Conservation (phyloP, 2,113 vertebrate genomes). For the Calypte anna region DNA sequence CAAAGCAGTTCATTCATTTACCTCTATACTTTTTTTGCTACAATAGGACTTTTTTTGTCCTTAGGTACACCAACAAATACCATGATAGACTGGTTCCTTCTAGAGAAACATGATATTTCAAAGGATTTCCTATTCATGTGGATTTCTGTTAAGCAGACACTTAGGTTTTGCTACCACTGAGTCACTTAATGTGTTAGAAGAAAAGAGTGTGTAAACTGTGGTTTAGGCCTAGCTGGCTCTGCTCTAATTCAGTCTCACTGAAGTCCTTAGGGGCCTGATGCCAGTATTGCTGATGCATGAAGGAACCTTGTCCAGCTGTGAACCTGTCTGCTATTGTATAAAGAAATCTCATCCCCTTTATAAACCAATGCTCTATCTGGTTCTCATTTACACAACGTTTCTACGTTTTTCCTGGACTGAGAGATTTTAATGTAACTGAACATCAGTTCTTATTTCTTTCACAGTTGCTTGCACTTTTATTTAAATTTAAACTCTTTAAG, state of each 20-base stretch:
- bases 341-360: background rate
- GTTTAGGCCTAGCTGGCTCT: too few species aligned
- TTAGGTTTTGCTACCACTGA: background rate
- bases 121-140: background rate
- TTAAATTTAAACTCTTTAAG: background rate
- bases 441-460: background rate
- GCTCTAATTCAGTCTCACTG: background rate
- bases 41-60: background rate
- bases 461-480: background rate
- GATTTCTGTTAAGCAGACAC: background rate
- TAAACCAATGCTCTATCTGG: background rate
- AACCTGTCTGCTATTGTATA: background rate
- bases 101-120: background rate
- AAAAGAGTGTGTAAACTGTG: too few species aligned
- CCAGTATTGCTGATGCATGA: background rate
- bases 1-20: background rate
- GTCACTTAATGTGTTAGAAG: background rate
- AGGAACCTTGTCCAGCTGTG: background rate
- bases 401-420: background rate
- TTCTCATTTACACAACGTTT: background rate
- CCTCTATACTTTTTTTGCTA: background rate
- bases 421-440: background rate
- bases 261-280: background rate
- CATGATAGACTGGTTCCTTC: background rate
- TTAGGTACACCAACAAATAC: background rate